Evolutionary conservation across 1,140 invertebrate species (phyloP).

Genomic region (Thaumetopoea pityocampa): DNA sequence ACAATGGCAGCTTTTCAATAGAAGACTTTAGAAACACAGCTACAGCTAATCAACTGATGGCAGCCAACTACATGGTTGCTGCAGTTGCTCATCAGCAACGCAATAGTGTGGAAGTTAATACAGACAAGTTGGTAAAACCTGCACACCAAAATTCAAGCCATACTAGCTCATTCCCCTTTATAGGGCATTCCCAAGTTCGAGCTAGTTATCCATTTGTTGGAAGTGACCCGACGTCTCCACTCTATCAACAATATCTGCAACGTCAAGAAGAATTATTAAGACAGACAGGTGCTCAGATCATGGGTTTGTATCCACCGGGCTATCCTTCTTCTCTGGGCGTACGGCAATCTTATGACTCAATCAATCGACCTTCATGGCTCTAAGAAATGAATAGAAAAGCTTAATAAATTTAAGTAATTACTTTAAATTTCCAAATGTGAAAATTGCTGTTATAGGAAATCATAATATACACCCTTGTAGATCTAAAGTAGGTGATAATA

Average conservation of each 20-base stretch:
- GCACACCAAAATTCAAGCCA: conserved; percentile 67
- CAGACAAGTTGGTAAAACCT: conserved; percentile 70
- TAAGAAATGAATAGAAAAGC: conserved; percentile 28
- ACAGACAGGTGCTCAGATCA: conserved; percentile 72
- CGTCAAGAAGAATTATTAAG: conserved; percentile 77
- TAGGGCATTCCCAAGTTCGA: conserved; percentile 71
- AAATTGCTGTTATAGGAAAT: conserved; percentile 44
- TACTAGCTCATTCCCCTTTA: conserved; percentile 70
- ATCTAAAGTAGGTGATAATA: conserved; percentile 34
- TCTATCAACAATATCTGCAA: conserved; percentile 83
- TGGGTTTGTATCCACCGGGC: conserved; percentile 78
- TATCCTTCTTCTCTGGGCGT: conserved; percentile 79
- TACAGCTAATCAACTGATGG: conserved; percentile 73
- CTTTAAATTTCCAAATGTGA: conserved; percentile 36
- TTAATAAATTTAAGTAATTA: conserved; percentile 15
- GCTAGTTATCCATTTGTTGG: conserved; percentile 77
- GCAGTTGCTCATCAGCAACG: conserved; percentile 71
- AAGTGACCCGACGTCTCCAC: conserved; percentile 77
- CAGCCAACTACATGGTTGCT: conserved; percentile 76
- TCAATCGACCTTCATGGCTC: conserved; percentile 77
- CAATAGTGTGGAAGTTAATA: conserved; percentile 45
- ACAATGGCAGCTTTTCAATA: conserved; percentile 78
- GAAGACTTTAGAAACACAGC: conserved; percentile 79
- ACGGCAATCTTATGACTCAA: conserved; percentile 81
- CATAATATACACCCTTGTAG: conserved; percentile 60